Conservation (phyloP, 1,140 invertebrate genomes). For the Psix sp. region DNA sequence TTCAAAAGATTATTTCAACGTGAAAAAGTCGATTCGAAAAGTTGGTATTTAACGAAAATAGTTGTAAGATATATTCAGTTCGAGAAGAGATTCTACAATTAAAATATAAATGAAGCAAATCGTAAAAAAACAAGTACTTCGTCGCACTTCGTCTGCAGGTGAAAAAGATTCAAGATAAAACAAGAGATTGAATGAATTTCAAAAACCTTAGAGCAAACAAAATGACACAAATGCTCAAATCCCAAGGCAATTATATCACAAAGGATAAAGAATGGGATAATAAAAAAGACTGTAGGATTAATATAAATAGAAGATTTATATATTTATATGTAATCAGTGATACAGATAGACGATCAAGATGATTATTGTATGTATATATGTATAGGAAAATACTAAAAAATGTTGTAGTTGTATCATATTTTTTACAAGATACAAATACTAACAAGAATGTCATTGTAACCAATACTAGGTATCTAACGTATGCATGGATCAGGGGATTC, state of each 20-base stretch:
- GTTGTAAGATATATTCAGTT: too few species aligned
- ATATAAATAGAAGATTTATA: slow-evolving; percentile 59
- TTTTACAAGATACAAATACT: slow-evolving; percentile 58
- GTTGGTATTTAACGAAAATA: too few species aligned
- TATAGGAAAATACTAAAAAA: slow-evolving; percentile 57
- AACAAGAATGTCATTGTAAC: slow-evolving; percentile 40
- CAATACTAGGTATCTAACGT: slow-evolving; percentile 47
- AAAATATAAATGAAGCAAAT: too few species aligned
- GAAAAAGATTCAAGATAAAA: too few species aligned
- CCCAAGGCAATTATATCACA: slow-evolving; percentile 4
- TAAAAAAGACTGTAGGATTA: slow-evolving; percentile 56
- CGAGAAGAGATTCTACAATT: too few species aligned
- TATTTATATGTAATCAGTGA: slow-evolving; percentile 53
- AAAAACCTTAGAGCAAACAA: too few species aligned
- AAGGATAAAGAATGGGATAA: slow-evolving; percentile 46
- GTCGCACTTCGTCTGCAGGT: too few species aligned
- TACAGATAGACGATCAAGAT: slow-evolving; percentile 47
- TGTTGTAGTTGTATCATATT: slow-evolving; percentile 48
- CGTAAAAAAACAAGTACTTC: too few species aligned
- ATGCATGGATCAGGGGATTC: slow-evolving; percentile 49
- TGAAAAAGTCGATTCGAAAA: too few species aligned
- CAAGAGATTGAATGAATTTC: too few species aligned
- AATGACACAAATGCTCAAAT: too few species aligned
- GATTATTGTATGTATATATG: slow-evolving; percentile 54
- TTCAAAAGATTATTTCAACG: too few species aligned